Evolutionary conservation across 2,113 vertebrate species (phyloP).

Genomic region (Lagopus leucura): DNA sequence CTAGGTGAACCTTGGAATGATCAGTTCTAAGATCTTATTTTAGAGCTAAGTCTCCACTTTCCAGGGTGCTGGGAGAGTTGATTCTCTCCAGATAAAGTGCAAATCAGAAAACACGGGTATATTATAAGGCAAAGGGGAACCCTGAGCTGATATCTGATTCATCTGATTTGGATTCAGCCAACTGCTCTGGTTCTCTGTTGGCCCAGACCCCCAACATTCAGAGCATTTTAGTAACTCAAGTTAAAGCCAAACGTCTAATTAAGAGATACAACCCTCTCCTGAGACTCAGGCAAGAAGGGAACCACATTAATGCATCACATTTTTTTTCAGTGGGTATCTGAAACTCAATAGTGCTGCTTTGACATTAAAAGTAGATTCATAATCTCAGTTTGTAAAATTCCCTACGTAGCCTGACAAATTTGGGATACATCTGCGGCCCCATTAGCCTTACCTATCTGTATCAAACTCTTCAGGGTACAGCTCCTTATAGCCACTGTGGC

Average conservation of each 20-base stretch:
- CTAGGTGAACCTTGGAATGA: background rate
- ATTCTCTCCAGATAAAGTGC: background rate
- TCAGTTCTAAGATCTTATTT: background rate
- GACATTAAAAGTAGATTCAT: background rate
- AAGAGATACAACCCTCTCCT: background rate
- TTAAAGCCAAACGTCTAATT: background rate
- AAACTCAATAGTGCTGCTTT: background rate
- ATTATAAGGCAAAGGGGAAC: background rate
- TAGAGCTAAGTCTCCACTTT: background rate
- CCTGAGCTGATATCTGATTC: background rate
- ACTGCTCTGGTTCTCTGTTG: background rate
- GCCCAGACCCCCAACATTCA: background rate
- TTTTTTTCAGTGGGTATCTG: background rate
- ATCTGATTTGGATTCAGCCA: background rate
- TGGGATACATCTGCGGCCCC: background rate
- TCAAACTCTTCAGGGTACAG: constrained; percentile 96
- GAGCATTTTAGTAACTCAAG: background rate
- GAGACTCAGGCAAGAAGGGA: background rate
- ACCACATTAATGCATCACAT: background rate
- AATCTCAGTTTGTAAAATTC: background rate
- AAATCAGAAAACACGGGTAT: background rate
- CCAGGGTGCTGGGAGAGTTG: background rate
- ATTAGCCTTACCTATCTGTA: constrained; percentile 85
- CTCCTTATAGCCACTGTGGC: constrained; percentile 98
- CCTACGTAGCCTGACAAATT: background rate